Evolutionary conservation across 2,888 invertebrate species (phyloP).

Genomic region (Unio pictorum): DNA sequence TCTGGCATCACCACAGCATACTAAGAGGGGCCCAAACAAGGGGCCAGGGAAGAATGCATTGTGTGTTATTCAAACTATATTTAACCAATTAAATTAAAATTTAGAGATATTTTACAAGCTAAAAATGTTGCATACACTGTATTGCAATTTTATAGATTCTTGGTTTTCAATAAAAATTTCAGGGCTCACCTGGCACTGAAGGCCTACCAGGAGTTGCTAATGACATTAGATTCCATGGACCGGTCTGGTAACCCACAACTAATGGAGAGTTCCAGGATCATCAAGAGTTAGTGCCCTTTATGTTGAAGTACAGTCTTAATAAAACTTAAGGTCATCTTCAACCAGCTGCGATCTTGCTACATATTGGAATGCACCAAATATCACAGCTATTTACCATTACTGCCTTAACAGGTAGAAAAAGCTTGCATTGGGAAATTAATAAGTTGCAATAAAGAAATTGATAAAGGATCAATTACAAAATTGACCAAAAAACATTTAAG

Average conservation of each 20-base stretch:
- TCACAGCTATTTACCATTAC: no score
- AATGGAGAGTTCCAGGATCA: constrained; percentile 85
- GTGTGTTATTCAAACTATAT: no score
- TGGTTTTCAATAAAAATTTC: constrained; percentile 6
- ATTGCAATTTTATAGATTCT: background rate
- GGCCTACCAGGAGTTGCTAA: constrained; percentile 86
- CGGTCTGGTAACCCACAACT: constrained; percentile 81
- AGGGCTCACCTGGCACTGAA: constrained; percentile 85
- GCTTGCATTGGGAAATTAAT: no score
- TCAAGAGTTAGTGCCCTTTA: constrained; percentile 81
- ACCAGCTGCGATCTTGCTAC: background rate
- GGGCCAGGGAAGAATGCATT: no score
- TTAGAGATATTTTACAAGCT: background rate
- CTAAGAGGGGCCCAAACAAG: no score
- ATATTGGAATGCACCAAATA: background rate
- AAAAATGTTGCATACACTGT: background rate
- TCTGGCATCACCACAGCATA: no score
- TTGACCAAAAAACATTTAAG: no score
- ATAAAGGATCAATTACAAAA: no score
- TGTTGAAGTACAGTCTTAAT: background rate
- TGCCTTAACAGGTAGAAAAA: no score
- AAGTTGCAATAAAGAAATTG: no score
- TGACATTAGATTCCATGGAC: constrained; percentile 88
- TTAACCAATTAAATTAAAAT: background rate
- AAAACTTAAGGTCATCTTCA: background rate